A percentile compares a stretch with the other conserved stretches of the same genome.
Conservation (phyloP, 2,888 invertebrate genomes). For the Cataglyphis livida region DNA sequence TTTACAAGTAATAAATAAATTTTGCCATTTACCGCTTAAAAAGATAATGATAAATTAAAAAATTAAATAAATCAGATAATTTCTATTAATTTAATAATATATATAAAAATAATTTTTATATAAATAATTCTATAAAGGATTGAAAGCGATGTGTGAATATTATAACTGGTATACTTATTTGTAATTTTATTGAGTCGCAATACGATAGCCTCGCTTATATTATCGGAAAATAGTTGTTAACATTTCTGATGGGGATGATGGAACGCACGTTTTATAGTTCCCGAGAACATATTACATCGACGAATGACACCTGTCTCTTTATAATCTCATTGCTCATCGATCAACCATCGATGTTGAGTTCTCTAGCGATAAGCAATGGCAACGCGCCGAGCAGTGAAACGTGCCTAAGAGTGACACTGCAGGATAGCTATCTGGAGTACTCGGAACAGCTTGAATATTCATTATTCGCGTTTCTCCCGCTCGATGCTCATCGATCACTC, state of each 20-base stretch:
- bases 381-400: conserved; percentile 45
- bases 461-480: conserved; percentile 64
- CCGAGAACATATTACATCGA: conserved; percentile 52
- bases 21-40: background rate
- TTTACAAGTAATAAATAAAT: background rate
- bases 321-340: conserved; percentile 59
- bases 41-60: background rate
- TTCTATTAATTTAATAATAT: too few species aligned
- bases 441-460: conserved; percentile 62
- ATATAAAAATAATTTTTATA: conserved; percentile 5
- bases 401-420: conserved; percentile 62
- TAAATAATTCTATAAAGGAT: background rate
- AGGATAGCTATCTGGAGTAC: conserved; percentile 68
- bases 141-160: background rate
- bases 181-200: background rate
- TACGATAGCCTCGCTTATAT: background rate
- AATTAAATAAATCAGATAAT: background rate
- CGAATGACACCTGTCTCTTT: conserved; percentile 59
- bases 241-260: conserved; percentile 42
- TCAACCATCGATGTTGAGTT: conserved; percentile 57
- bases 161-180: background rate
- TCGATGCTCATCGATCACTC: conserved; percentile 63
- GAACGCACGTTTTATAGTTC: conserved; percentile 40
- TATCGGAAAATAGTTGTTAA: conserved; percentile 9
- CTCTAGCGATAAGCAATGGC: conserved; percentile 58